Evolutionary conservation across 30 jellyfish, hydroid and myxozoan genomes (phyloP), one percentile per base, ranked within the genome.

Genomic region (Chironex yamaguchii): DNA sequence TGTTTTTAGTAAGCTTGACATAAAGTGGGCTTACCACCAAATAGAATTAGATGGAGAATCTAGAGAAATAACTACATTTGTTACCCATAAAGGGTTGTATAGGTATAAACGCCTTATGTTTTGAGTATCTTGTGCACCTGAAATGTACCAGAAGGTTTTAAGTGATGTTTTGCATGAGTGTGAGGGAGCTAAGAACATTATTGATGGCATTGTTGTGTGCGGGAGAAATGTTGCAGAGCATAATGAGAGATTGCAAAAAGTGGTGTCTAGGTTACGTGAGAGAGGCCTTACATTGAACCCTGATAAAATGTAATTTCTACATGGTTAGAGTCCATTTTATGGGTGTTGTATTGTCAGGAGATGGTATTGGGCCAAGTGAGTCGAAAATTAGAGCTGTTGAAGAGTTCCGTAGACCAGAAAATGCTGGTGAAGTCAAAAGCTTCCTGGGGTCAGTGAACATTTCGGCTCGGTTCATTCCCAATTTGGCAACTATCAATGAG

Each of bases 21-120:
- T 77, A 17, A 82, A 81, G 52, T 51, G 67, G 88, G 94, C 93
- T 12, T 87, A 42, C 71, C 93, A 67, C 81, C 96, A 87, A 76
- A 67, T 87, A 35, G 88, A 79, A 67, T 52, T 87, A 58, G 50
- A 58, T 49, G 86, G 65, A 53, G 35, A 64, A 9, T 87, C 96
- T 20, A 64, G 85, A 73, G 50, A 83, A 14, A 73, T 87, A 29
- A 48, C 89, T 35, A 76, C 91, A 36, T 70, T 85, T 27, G 71
- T 25, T 12, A 84, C 94, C 20, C 92, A 73, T 66, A 35, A 50
- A 13, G 96, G 88, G 27, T 67, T 85, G 25, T 72, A 34, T 29
- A 66, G 89, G 22, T 87, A 87, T 62, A 74, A 63, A 67, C 72
- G 96, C 12, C 2, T 66, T 17, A 0, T 67, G 62, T 79, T 79